phyloP scores from a whole-genome alignment of 1,140 invertebrate genomes.

The Heliconius hewitsoni region DNA sequence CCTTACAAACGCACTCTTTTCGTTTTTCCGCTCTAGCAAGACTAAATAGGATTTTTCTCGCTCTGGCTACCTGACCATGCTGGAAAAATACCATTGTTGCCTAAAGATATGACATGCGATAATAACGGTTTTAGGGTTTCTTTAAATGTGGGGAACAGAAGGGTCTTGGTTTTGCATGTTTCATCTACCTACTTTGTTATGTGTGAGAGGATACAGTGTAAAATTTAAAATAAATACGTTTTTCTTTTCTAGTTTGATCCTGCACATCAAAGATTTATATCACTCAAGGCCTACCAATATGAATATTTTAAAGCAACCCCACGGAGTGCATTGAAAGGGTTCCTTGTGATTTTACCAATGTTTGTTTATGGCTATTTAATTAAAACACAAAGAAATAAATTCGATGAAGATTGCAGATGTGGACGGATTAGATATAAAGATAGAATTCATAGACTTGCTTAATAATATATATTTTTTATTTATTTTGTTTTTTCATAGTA shows the following conservation, averaged over 20 bases:
- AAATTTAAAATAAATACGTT: too few species aligned
- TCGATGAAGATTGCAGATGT: constrained; percentile 82
- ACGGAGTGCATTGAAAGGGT: constrained; percentile 76
- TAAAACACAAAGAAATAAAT: constrained; percentile 72
- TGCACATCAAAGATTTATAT: constrained; percentile 78
- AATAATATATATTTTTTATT: constrained; percentile 16
- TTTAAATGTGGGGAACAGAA: too few species aligned
- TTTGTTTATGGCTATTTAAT: constrained; percentile 77
- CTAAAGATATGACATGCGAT: too few species aligned
- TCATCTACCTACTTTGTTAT: too few species aligned
- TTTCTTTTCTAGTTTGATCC: constrained; percentile 1
- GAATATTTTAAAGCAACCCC: constrained; percentile 85
- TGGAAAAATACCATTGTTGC: too few species aligned
- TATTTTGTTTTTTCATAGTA: background rate
- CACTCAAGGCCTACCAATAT: constrained; percentile 83
- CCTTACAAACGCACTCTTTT: too few species aligned
- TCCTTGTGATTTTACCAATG: constrained; percentile 83
- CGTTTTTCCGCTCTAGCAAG: too few species aligned
- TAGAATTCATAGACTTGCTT: constrained; percentile 68
- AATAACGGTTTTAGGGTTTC: too few species aligned
- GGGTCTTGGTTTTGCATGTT: too few species aligned
- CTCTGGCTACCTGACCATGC: too few species aligned
- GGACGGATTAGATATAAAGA: constrained; percentile 87
- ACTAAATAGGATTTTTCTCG: too few species aligned
- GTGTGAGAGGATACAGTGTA: too few species aligned